Base-by-base conservation (phyloP, 2,888 invertebrate species). In the Temnothorax unifasciatus region DNA sequence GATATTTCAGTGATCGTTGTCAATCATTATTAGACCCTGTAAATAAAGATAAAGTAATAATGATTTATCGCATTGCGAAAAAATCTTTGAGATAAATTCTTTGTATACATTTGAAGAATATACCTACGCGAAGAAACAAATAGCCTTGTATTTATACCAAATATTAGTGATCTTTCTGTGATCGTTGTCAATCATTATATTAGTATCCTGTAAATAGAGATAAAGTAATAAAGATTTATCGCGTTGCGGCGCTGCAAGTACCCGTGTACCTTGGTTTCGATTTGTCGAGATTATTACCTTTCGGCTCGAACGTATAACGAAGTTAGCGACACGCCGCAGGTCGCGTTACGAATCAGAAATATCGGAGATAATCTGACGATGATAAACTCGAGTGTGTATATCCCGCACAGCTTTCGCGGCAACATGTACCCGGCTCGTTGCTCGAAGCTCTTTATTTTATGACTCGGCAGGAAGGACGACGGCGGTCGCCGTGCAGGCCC, bases 381-480 rank as follows among this genome's bases (percentile, higher is more conserved):
- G 71, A 71, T 71, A 71, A 79, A 21, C 47, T 50, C 76, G 38
- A 11, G 15, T 29, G 41, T 44, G n/a, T 47, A 29, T 34, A 79
- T 71, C 47, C 71, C 59, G 54, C 77, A 41, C 77, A 41, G 54
- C 68, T 44, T 34, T 79, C 29, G 79, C 59, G 79, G 71, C 59
- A 47, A 64, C 63, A 52, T 63, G 76, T 84, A 83, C 83, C 86
- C 75, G 41, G 34, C 61, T 68, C 73, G 74, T 47, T 52, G 54
- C 84, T 81, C 69, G 69, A 75, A 87, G 86, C 88, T 89, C 91
- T 90, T 92, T 89, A 86, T 91, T 93, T 93, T 93, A 92, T 90
- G 93, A 93, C 92, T 93, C 90, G 92, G 90, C 94, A 92, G 91
- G 88, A 93, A 92, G 90, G 87, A 91, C 89, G 87, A 69, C 71